Conservation (phyloP, 2,113 vertebrate species). For the Syngnathus typhle region DNA sequence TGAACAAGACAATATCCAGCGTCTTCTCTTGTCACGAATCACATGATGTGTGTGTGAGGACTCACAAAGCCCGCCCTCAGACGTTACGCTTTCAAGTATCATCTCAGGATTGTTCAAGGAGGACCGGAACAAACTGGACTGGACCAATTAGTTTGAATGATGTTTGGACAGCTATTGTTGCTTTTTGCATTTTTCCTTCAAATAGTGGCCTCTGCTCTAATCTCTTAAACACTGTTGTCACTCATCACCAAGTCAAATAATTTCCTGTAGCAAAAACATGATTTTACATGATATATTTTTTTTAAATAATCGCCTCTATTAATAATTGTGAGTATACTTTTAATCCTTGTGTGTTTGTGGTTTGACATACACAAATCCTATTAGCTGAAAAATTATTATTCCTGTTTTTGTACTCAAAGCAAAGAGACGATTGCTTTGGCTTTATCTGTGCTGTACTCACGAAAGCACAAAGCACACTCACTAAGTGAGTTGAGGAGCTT, state of each 20-base stretch:
- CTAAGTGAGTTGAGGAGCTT: neutral
- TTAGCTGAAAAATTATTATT: neutral
- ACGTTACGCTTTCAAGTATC: slow-evolving; percentile 57
- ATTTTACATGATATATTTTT: too few species aligned
- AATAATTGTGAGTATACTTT: too few species aligned
- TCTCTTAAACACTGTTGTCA: too few species aligned
- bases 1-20: slow-evolving; percentile 16
- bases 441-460: neutral
- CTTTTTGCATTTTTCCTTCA: neutral
- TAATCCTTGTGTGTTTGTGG: neutral
- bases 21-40: slow-evolving; percentile 39
- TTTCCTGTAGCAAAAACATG: too few species aligned
- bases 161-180: neutral
- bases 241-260: too few species aligned
- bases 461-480: too few species aligned
- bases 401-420: neutral
- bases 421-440: neutral
- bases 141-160: slow-evolving; percentile 51
- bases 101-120: slow-evolving; percentile 65
- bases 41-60: slow-evolving; percentile 25
- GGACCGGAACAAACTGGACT: slow-evolving; percentile 53
- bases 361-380: neutral
- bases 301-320: too few species aligned
- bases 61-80: slow-evolving; percentile 26
- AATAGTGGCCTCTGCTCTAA: neutral